phyloP scores from a whole-genome alignment of 1,140 invertebrate species.

The Bursaphelenchus mucronatus region DNA sequence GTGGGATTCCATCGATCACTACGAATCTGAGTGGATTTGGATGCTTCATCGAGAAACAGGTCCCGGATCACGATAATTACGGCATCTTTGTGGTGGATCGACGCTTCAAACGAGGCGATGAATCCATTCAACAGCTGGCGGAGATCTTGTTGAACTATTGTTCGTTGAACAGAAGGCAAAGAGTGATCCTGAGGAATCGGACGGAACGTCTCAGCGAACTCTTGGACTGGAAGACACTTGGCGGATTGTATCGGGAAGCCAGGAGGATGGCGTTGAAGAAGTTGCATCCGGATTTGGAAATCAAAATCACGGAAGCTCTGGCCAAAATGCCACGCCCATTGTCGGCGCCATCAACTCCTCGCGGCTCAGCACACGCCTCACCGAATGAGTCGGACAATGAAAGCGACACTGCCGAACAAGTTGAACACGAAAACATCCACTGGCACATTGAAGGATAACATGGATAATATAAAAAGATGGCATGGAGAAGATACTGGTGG shows the following conservation, averaged over 20 bases:
- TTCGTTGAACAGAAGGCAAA: conserved; percentile 81
- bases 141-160: conserved; percentile 66
- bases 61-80: conserved; percentile 93
- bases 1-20: conserved; percentile 95
- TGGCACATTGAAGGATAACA: conserved; percentile 39
- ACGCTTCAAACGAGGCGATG: conserved; percentile 78
- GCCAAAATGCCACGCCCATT: conserved; percentile 50
- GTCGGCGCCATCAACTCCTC: conserved; percentile 49
- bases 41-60: conserved; percentile 97
- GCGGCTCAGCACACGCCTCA: conserved; percentile 33
- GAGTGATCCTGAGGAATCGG: conserved; percentile 95
- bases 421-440: conserved; percentile 46
- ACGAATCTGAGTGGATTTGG: conserved; percentile 99
- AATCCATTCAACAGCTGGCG: conserved; percentile 85
- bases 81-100: conserved; percentile 98
- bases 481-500: too few species aligned
- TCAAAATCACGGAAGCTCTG: conserved; percentile 51
- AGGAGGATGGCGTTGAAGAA: conserved; percentile 55
- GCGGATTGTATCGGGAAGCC: conserved; percentile 55
- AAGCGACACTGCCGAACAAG: conserved; percentile 48
- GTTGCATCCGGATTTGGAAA: conserved; percentile 55
- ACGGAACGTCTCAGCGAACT: conserved; percentile 94
- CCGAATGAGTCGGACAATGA: conserved; percentile 42
- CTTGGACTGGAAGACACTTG: conserved; percentile 92
- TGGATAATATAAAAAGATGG: background rate